Evolutionary conservation across 2,797 vertebrate species (phyloP).

Genomic region (Kryptopterus vitreolus): DNA sequence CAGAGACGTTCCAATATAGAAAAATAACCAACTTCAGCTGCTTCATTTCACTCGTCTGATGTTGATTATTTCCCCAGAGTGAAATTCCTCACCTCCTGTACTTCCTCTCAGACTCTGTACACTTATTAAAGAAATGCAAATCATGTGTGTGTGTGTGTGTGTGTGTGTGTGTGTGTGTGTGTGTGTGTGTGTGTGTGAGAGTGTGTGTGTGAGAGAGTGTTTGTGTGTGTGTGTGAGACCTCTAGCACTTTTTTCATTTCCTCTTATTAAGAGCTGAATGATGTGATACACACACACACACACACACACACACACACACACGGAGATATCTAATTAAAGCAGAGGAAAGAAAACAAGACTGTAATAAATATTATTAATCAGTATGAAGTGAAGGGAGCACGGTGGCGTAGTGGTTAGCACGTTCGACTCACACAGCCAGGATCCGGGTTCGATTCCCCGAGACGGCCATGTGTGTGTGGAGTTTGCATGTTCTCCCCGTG

Average conservation of each 20-base stretch:
- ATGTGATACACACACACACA: neutral
- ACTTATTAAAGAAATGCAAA: slow-evolving; percentile 17
- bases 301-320: neutral
- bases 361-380: slow-evolving; percentile 33
- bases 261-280: slow-evolving; percentile 36
- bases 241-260: slow-evolving; percentile 26
- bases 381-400: slow-evolving; percentile 16
- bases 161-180: neutral
- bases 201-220: no score
- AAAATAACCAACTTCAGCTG: neutral
- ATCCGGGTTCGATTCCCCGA: no score
- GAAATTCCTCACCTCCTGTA: neutral
- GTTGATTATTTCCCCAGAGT: neutral
- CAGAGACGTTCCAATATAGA: no score
- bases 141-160: slow-evolving; percentile 1
- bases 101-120: neutral
- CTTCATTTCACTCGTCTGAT: neutral
- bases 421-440: no score
- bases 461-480: no score
- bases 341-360: slow-evolving; percentile 13
- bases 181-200: neutral
- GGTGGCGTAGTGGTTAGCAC: no score
- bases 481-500: no score
- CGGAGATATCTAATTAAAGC: slow-evolving; percentile 8
- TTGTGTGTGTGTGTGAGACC: neutral